Evolutionary conservation across 53 echinoderm and acorn worm genomes (phyloP).

Genomic region (Actinopyga echinites): DNA sequence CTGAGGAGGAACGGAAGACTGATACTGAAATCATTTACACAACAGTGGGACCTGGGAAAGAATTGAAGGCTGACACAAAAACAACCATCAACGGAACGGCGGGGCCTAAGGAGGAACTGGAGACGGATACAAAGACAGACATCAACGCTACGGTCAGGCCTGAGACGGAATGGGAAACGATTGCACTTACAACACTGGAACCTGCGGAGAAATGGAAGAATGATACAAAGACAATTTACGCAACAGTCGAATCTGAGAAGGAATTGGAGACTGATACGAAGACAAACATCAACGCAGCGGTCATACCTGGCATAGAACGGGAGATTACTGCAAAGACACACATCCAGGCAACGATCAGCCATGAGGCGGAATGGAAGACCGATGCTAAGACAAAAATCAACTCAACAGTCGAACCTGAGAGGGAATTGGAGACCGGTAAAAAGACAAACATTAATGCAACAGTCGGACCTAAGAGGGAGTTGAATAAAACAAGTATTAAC

Average conservation of each 20-base stretch:
- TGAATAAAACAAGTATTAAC: neutral
- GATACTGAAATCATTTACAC: no score
- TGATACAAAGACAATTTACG: neutral
- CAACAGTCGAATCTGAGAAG: neutral
- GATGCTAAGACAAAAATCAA: neutral
- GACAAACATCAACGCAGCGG: no score
- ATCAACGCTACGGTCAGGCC: neutral
- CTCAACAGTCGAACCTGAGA: neutral
- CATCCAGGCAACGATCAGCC: neutral
- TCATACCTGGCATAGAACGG: neutral
- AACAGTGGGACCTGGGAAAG: no score
- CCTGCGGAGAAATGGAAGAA: neutral
- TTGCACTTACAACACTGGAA: neutral
- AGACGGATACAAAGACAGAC: neutral
- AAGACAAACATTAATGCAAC: neutral
- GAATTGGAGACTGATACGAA: no score
- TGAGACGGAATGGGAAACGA: neutral
- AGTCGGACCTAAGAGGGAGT: neutral
- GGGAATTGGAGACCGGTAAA: neutral
- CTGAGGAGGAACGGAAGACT: no score
- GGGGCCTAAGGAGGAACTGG: neutral
- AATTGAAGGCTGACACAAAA: no score
- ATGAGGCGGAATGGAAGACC: neutral
- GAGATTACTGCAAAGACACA: neutral
- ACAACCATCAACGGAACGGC: no score